Conservation (phyloP, 2,888 invertebrate species). For the Nymphalis polychloros region DNA sequence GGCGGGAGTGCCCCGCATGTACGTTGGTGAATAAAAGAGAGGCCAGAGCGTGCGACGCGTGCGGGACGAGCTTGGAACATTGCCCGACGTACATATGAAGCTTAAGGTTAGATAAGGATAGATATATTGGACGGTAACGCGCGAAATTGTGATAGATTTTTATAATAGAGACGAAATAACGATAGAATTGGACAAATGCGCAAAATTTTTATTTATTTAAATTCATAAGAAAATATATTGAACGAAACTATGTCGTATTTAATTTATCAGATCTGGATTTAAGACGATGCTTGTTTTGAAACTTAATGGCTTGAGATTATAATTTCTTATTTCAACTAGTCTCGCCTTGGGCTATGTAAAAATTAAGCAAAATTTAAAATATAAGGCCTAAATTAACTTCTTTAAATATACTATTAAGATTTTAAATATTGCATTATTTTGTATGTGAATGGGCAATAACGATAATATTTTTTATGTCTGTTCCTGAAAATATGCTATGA, state of each 20-base stretch:
- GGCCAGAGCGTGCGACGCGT: constrained; percentile 85
- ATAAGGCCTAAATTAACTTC: constrained; percentile 17
- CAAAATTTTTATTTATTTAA: constrained; percentile 2
- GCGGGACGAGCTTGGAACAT: constrained; percentile 85
- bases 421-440: constrained; percentile 11
- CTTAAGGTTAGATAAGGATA: constrained; percentile 6
- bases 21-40: constrained; percentile 88
- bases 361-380: constrained; percentile 9
- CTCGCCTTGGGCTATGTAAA: constrained; percentile 23
- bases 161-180: neutral
- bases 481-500: constrained; percentile 11
- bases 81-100: constrained; percentile 88
- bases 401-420: constrained; percentile 7
- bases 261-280: neutral
- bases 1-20: constrained; percentile 87
- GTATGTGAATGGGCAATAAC: constrained; percentile 18
- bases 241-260: constrained; percentile 2
- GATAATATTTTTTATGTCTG: constrained; percentile 10
- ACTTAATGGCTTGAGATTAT: constrained; percentile 23
- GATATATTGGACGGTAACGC: constrained; percentile 6
- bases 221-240: neutral
- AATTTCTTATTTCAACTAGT: constrained; percentile 9
- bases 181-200: constrained; percentile 10
- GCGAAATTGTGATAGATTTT: constrained; percentile 1
- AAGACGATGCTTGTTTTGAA: constrained; percentile 9